phyloP scores from a whole-genome alignment of 2,888 invertebrate species.

The Troides helena region DNA sequence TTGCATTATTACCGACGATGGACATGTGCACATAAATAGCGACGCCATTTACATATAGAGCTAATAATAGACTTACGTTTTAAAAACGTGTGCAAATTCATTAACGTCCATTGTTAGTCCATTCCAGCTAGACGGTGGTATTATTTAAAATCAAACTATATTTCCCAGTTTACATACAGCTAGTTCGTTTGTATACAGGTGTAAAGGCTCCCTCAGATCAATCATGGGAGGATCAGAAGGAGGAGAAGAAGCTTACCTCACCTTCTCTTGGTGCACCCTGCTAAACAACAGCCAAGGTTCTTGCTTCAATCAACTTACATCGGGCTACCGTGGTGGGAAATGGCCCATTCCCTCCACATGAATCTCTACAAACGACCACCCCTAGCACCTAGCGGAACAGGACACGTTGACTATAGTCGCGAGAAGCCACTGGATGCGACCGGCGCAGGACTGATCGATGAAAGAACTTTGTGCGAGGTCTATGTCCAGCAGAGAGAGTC shows the following conservation, averaged over 20 bases:
- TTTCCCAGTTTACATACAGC: neutral
- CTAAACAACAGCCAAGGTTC: no score
- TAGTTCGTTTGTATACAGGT: neutral
- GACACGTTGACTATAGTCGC: no score
- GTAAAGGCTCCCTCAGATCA: neutral
- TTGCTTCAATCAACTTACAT: no score
- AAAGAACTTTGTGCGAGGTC: neutral
- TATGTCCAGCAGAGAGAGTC: no score
- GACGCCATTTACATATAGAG: slow-evolving; percentile 39
- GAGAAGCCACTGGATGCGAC: no score
- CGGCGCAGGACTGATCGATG: neutral
- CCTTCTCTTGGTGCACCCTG: no score
- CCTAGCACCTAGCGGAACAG: no score
- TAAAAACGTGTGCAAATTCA: slow-evolving; percentile 17
- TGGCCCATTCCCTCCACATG: no score
- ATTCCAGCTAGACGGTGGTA: neutral
- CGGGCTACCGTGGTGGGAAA: no score
- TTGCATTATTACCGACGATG: slow-evolving; percentile 28
- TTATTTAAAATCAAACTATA: neutral
- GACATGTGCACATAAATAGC: slow-evolving; percentile 40
- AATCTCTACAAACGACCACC: no score
- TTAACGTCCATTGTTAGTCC: slow-evolving; percentile 7
- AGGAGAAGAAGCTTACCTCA: no score
- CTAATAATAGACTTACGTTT: slow-evolving; percentile 21
- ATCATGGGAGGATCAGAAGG: no score